phyloP scores from a whole-genome alignment of 2,888 invertebrate genomes.

The Machimus rusticus region DNA sequence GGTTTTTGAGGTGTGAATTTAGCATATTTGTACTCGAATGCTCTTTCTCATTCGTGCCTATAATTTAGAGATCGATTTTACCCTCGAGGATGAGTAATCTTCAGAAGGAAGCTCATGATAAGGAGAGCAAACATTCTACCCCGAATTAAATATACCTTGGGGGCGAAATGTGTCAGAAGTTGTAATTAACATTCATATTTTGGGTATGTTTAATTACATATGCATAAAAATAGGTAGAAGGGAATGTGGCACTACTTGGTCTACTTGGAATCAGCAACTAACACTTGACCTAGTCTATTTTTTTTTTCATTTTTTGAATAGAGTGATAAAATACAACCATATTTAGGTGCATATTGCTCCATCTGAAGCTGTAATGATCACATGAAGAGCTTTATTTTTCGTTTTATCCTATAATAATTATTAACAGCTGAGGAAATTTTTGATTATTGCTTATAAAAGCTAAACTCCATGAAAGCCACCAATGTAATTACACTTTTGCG shows the following conservation, averaged over 20 bases:
- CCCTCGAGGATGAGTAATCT: background rate
- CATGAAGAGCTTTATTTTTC: background rate
- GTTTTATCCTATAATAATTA: background rate
- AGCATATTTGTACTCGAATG: background rate
- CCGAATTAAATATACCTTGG: background rate
- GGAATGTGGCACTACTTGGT: background rate
- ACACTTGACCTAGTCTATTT: background rate
- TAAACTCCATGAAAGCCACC: background rate
- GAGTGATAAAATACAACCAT: background rate
- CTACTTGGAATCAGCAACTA: background rate
- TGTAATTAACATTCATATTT: background rate
- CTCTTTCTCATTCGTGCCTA: background rate
- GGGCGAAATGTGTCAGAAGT: background rate
- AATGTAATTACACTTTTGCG: too few species aligned
- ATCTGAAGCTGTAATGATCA: background rate
- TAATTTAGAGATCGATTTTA: background rate
- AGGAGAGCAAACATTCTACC: background rate
- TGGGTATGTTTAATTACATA: background rate
- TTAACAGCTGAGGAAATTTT: background rate
- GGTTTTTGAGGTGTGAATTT: background rate
- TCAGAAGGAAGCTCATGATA: background rate
- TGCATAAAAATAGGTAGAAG: background rate
- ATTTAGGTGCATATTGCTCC: background rate
- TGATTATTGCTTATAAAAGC: background rate
- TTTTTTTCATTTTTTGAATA: background rate